Conservation (phyloP, 2,797 vertebrate species). For the Paedocypris micromegethes region DNA sequence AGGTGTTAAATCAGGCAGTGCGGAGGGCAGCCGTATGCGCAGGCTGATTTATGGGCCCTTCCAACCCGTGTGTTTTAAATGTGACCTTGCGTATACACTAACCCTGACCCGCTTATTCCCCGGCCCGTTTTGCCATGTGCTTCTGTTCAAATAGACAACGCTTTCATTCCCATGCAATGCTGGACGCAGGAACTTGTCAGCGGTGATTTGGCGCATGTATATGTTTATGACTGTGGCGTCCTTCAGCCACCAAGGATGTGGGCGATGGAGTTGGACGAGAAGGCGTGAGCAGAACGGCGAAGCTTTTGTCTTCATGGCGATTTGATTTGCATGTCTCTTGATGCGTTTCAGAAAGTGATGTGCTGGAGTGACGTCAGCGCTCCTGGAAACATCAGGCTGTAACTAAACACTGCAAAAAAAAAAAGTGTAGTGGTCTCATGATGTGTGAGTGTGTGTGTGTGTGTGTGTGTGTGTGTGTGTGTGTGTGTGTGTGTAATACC, state of each 20-base stretch:
- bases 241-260: constrained; percentile 30
- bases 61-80: constrained; percentile 56
- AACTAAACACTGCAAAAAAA: too few relatives aligned
- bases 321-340: constrained; percentile 5
- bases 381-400: too few relatives aligned
- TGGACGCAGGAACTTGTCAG: constrained; percentile 23
- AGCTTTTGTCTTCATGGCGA: constrained; percentile 5
- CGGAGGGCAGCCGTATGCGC: constrained; percentile 51
- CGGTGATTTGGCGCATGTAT: constrained; percentile 15
- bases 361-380: neutral
- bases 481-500: too few relatives aligned
- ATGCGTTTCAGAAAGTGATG: neutral
- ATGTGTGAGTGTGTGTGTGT: too few relatives aligned
- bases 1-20: constrained; percentile 59
- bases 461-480: too few relatives aligned
- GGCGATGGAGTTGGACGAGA: constrained; percentile 1
- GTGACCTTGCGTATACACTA: constrained; percentile 57
- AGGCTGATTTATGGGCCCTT: constrained; percentile 53
- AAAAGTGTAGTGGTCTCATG: too few relatives aligned
- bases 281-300: neutral
- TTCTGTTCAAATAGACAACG: constrained; percentile 35
- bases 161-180: constrained; percentile 36
- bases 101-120: constrained; percentile 53
- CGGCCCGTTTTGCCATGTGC: constrained; percentile 28
- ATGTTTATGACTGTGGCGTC: constrained; percentile 39